Percentiles rank a stretch among this genome's conserved stretches.
Conservation (phyloP, 2,797 vertebrate species). For the Australoheros facetus region DNA sequence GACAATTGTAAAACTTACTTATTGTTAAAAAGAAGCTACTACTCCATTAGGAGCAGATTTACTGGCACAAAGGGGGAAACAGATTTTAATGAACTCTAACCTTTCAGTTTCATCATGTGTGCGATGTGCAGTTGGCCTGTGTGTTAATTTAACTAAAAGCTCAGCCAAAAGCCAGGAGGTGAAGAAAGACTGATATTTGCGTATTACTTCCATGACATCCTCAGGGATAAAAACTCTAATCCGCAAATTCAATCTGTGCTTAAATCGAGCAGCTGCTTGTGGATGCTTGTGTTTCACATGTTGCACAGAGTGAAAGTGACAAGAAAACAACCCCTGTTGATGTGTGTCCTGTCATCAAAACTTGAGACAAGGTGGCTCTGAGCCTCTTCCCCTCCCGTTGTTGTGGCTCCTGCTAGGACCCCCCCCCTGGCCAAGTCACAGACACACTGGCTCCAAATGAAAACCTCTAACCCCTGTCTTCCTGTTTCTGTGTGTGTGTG, state of each 20-base stretch:
- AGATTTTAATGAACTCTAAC: not conserved
- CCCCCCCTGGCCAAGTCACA: constrained; percentile 68
- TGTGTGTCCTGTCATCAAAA: constrained; percentile 67
- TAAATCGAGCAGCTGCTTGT: constrained; percentile 5
- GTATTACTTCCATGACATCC: constrained; percentile 33
- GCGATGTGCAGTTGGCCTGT: not conserved
- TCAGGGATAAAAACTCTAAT: constrained; percentile 31
- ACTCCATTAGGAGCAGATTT: not conserved
- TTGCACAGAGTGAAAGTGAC: constrained; percentile 49
- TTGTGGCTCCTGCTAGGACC: constrained; percentile 75
- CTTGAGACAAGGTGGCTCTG: constrained; percentile 44
- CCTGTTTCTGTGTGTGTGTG: constrained; percentile 42
- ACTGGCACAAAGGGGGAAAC: not conserved
- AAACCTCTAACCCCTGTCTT: constrained; percentile 66
- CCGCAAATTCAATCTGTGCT: constrained; percentile 33
- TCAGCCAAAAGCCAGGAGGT: constrained; percentile 25
- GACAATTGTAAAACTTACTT: not conserved
- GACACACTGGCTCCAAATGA: constrained; percentile 80
- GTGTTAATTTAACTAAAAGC: not conserved
- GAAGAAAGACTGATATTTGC: constrained; percentile 41
- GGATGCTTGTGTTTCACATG: constrained; percentile 4
- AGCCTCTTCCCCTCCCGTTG: constrained; percentile 63
- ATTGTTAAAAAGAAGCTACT: constrained; percentile 1
- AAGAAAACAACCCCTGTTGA: constrained; percentile 46
- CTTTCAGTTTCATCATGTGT: not conserved